These are phyloP conservation scores for Hypanus sabinus DNA, from an alignment of 2,113 vertebrate genomes.

Conservation along the genomic window DNA sequence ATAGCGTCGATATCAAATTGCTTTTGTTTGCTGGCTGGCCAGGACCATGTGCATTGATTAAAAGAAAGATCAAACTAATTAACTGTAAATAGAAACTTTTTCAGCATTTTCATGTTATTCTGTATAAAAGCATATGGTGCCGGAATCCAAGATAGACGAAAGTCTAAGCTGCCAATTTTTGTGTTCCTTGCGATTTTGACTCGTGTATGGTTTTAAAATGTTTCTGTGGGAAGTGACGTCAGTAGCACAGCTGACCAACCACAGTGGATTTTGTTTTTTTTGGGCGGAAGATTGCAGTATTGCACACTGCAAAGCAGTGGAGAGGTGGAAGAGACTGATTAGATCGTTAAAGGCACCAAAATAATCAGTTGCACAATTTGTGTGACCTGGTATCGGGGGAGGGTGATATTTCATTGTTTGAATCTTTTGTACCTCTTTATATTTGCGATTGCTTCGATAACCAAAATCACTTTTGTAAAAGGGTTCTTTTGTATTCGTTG, in stretches of 20 bases:
- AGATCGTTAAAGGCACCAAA: too few species aligned
- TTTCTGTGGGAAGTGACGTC: background rate
- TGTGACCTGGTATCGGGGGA: background rate
- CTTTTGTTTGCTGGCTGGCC: background rate
- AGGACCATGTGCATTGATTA: background rate
- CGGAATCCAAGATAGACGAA: background rate
- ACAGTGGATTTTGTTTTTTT: too few species aligned
- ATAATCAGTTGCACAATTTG: background rate
- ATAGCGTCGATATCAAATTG: background rate
- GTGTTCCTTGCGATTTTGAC: background rate
- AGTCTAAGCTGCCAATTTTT: background rate
- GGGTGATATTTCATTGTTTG: background rate
- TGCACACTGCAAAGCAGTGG: background rate
- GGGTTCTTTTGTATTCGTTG: slow-evolving; percentile 1
- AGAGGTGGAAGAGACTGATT: background rate
- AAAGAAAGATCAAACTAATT: background rate
- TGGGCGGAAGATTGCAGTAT: background rate
- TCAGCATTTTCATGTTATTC: background rate
- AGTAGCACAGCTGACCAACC: background rate
- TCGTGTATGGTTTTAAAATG: background rate
- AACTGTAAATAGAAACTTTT: background rate
- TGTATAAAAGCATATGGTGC: background rate
- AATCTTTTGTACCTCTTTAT: background rate
- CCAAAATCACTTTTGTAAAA: slow-evolving; percentile 31
- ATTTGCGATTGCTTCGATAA: background rate